Conservation (phyloP, 2,797 vertebrate genomes). For the Poecilia velifera region DNA sequence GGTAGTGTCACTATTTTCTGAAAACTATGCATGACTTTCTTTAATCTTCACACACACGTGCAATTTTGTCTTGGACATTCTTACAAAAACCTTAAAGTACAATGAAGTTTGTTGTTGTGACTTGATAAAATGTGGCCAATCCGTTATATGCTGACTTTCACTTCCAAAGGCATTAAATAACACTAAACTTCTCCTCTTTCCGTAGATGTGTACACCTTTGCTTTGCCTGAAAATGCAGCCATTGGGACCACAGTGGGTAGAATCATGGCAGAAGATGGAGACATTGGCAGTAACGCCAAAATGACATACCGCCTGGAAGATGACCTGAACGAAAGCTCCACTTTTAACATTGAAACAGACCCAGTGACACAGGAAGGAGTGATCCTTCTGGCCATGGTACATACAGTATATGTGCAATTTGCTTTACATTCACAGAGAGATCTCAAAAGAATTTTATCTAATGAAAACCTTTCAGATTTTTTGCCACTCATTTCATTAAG, state of each 20-base stretch:
- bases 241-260: constrained; percentile 86
- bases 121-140: background rate
- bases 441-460: background rate
- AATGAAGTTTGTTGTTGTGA: background rate
- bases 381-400: constrained; percentile 88
- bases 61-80: background rate
- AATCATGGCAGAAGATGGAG: constrained; percentile 88
- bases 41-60: background rate
- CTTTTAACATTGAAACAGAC: constrained; percentile 87
- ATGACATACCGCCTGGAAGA: constrained; percentile 90
- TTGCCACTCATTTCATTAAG: background rate
- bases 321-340: constrained; percentile 80
- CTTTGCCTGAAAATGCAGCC: constrained; percentile 84
- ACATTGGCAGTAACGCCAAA: constrained; percentile 87
- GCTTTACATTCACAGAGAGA: background rate
- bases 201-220: constrained; percentile 88
- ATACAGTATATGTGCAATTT: background rate
- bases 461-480: background rate
- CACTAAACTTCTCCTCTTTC: constrained; percentile 19
- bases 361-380: constrained; percentile 90
- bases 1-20: background rate
- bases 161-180: constrained; percentile 3
- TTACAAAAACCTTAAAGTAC: background rate
- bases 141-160: background rate
- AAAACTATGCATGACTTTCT: background rate